These are phyloP conservation scores for Rhinophrynus dorsalis DNA, from an alignment of 2,797 vertebrate genomes.

Conservation along the genomic window DNA sequence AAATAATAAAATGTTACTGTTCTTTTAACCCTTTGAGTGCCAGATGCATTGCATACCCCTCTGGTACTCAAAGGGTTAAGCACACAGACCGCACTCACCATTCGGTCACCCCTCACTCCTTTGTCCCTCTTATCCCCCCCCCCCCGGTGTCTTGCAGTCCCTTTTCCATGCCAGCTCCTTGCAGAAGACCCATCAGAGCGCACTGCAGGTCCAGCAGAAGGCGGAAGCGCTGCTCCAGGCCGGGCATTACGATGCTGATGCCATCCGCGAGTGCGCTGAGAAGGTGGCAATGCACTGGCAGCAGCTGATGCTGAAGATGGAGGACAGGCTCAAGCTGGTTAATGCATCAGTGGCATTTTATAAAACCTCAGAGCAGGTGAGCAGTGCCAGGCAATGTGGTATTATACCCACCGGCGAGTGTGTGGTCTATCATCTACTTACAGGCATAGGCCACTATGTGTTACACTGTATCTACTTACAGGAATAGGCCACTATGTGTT, in stretches of 20 bases:
- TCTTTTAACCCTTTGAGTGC: too few relatives aligned
- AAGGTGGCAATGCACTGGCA: conserved; percentile 97
- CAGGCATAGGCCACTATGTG: too few relatives aligned
- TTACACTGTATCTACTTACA: too few relatives aligned
- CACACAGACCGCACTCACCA: too few relatives aligned
- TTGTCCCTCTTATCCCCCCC: conserved; percentile 31
- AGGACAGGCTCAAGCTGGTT: conserved; percentile 94
- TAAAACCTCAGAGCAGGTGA: conserved; percentile 97
- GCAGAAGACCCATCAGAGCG: conserved; percentile 98
- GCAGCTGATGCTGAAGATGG: conserved; percentile 98
- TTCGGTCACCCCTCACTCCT: too few relatives aligned
- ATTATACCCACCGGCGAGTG: too few relatives aligned
- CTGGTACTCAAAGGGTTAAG: too few relatives aligned
- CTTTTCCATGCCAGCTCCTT: conserved; percentile 96
- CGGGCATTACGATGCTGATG: conserved; percentile 90
- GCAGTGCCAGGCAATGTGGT: background rate
- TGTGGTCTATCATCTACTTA: too few relatives aligned
- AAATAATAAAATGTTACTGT: too few relatives aligned
- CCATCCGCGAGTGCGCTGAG: conserved; percentile 90
- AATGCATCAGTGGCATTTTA: conserved; percentile 98
- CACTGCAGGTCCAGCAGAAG: conserved; percentile 96
- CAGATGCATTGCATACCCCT: too few relatives aligned
- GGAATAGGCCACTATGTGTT: too few relatives aligned
- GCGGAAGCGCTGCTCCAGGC: conserved; percentile 92
- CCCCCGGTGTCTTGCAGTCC: conserved; percentile 80